These are phyloP conservation scores for Creontiades dilutus DNA, from an alignment of 2,888 invertebrate species.

Conservation along the genomic window DNA sequence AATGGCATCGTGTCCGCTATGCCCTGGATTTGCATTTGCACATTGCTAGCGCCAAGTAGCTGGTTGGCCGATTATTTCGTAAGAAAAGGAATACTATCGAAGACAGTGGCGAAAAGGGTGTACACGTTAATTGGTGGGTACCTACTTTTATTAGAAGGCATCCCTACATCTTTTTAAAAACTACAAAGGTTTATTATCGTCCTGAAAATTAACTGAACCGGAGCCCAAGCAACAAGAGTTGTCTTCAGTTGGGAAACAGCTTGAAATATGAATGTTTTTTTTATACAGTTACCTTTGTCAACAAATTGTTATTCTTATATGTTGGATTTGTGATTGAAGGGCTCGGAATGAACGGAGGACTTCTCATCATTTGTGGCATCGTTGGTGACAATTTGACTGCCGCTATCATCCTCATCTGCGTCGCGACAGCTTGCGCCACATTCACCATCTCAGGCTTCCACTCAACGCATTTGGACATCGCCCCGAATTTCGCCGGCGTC, in stretches of 20 bases:
- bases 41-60: background rate
- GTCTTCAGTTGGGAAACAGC: no score
- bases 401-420: constrained; percentile 73
- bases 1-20: constrained; percentile 2
- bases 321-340: background rate
- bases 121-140: constrained; percentile 22
- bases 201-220: no score
- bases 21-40: constrained; percentile 8
- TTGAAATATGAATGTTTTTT: no score
- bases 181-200: no score
- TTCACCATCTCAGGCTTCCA: constrained; percentile 78
- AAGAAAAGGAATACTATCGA: constrained; percentile 9
- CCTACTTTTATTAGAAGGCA: no score
- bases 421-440: constrained; percentile 76
- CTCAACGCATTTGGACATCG: constrained; percentile 80
- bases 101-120: background rate
- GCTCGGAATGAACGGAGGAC: constrained; percentile 26
- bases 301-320: no score
- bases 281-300: no score
- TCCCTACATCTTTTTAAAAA: no score
- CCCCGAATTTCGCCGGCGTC: constrained; percentile 80
- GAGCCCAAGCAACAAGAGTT: no score
- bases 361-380: constrained; percentile 74
- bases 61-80: constrained; percentile 14
- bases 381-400: constrained; percentile 74